Conservation (phyloP, 2,888 invertebrate genomes). For the Trachelus troglodyta region DNA sequence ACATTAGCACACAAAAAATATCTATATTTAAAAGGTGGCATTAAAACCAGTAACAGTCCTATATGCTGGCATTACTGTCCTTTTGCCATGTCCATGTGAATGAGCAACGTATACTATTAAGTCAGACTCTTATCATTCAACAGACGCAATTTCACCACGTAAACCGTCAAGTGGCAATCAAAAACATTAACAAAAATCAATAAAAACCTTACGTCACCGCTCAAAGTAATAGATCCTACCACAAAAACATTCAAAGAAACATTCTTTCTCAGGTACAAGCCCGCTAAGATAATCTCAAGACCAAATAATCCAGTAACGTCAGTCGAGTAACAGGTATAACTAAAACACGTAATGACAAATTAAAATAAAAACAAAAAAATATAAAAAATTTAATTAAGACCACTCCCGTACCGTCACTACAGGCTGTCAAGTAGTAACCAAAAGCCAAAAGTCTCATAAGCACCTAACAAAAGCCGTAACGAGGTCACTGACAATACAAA, state of each 20-base stretch:
- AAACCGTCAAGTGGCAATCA: not conserved
- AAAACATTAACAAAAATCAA: not conserved
- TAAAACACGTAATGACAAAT: not conserved
- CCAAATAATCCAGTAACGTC: not conserved
- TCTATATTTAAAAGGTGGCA: not conserved
- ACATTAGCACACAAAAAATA: not conserved
- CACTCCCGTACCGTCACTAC: not conserved
- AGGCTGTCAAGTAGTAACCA: not conserved
- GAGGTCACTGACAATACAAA: not conserved
- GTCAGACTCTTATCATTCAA: constrained; percentile 9
- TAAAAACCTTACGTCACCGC: not conserved
- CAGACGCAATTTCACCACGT: constrained; percentile 5
- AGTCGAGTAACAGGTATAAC: not conserved
- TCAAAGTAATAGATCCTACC: not conserved
- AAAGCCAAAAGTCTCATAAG: not conserved
- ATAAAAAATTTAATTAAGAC: not conserved
- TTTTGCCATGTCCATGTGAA: constrained; percentile 23
- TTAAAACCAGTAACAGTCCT: not conserved
- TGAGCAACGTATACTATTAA: constrained; percentile 17
- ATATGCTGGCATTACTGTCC: not conserved
- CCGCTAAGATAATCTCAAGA: not conserved
- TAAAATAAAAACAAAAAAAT: not conserved
- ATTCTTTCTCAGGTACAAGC: not conserved
- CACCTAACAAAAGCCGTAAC: not conserved
- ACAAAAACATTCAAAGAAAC: not conserved